Percentiles rank a stretch among this genome's conserved stretches.
Evolutionary conservation across 2,113 vertebrate genomes (phyloP).

Genomic region (Morone chrysops): DNA sequence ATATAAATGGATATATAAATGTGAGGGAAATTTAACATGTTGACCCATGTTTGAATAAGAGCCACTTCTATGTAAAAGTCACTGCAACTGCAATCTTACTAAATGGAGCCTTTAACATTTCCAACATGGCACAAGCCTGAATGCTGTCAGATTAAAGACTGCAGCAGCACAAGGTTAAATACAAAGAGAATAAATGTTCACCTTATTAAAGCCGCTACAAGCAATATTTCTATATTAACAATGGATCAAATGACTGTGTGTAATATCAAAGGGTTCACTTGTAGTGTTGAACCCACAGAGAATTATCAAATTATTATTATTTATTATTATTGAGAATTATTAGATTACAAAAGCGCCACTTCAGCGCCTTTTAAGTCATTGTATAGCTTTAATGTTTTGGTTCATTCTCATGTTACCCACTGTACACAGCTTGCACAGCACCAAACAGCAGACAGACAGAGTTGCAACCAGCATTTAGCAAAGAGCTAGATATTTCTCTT

Average conservation of each 20-base stretch:
- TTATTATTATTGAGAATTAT: too few species aligned
- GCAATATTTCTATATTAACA: neutral
- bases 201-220: neutral
- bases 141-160: neutral
- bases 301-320: too few species aligned
- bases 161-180: neutral
- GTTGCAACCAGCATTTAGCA: too few species aligned
- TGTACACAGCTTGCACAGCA: too few species aligned
- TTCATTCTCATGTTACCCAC: neutral
- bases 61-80: neutral
- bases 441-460: too few species aligned
- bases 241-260: neutral
- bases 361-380: neutral
- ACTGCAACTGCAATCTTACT: neutral
- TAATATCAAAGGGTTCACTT: neutral
- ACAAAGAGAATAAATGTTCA: neutral
- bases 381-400: neutral
- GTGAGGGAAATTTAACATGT: neutral
- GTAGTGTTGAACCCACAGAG: neutral
- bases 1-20: neutral
- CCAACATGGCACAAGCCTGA: neutral
- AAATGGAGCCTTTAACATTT: neutral
- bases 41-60: neutral
- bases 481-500: too few species aligned
- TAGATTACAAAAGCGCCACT: too few species aligned